Percentiles rank a stretch among this genome's conserved stretches.
phyloP scores from a whole-genome alignment of 1,140 invertebrate species.

The Polyergus mexicanus region DNA sequence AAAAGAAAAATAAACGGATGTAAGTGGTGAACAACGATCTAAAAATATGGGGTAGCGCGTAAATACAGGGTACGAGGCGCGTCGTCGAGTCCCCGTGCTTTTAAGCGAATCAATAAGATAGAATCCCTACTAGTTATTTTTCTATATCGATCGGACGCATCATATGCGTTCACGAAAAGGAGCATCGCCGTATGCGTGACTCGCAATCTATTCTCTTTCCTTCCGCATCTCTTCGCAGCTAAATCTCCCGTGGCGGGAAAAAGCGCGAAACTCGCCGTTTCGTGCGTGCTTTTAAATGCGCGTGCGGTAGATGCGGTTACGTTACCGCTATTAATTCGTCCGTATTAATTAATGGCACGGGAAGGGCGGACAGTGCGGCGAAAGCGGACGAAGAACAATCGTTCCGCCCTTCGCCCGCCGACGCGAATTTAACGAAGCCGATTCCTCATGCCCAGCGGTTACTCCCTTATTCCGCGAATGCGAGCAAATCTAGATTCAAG shows the following conservation, averaged over 20 bases:
- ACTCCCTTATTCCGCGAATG: background rate
- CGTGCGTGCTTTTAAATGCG: slow-evolving; percentile 39
- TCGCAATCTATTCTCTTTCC: background rate
- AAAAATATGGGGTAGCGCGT: slow-evolving; percentile 38
- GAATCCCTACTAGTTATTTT: background rate
- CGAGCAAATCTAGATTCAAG: background rate
- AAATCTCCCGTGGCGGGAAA: background rate
- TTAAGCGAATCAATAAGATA: slow-evolving; percentile 38
- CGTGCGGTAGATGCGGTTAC: slow-evolving; percentile 51
- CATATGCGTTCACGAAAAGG: no score
- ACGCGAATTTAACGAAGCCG: slow-evolving; percentile 26
- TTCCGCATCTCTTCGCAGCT: background rate
- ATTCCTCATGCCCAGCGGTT: slow-evolving; percentile 23
- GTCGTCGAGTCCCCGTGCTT: background rate
- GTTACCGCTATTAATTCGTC: slow-evolving; percentile 70
- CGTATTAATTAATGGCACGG: slow-evolving; percentile 69
- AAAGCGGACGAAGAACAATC: slow-evolving; percentile 10
- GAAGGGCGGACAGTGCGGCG: background rate
- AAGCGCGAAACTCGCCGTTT: background rate
- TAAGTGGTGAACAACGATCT: slow-evolving; percentile 27
- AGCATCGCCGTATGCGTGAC: slow-evolving; percentile 4
- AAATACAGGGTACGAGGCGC: background rate
- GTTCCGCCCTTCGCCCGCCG: background rate
- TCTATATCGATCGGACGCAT: background rate
- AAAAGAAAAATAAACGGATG: slow-evolving; percentile 51